Evolutionary conservation across 2,113 vertebrate species (phyloP).

Genomic region (Forbesichthys agassizii): DNA sequence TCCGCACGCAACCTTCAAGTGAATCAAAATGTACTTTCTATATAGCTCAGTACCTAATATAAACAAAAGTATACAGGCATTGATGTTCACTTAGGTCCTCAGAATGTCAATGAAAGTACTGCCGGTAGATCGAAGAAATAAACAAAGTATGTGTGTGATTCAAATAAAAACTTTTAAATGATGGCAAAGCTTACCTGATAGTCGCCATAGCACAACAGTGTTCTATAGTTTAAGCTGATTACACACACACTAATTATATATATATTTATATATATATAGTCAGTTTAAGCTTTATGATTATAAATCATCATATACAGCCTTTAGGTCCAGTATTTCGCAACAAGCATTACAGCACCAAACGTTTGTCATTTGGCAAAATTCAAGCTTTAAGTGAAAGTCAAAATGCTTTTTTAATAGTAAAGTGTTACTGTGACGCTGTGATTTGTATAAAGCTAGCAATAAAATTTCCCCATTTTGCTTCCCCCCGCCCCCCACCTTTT

Average conservation of each 20-base stretch:
- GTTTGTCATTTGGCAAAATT: constrained; percentile 84
- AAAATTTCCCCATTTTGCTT: constrained; percentile 76
- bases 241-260: constrained; percentile 66
- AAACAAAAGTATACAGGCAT: constrained; percentile 69
- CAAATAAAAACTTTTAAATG: constrained; percentile 59
- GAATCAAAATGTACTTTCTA: constrained; percentile 63
- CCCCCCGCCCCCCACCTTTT: constrained; percentile 8
- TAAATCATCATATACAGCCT: constrained; percentile 81
- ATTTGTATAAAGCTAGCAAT: constrained; percentile 84
- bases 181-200: constrained; percentile 84
- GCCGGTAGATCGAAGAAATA: constrained; percentile 71
- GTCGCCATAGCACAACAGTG: constrained; percentile 81
- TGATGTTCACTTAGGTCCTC: constrained; percentile 72
- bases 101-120: constrained; percentile 71
- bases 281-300: constrained; percentile 79
- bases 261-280: constrained; percentile 77
- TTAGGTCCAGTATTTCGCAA: constrained; percentile 82
- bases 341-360: constrained; percentile 85
- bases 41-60: constrained; percentile 78
- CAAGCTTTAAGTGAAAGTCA: constrained; percentile 87
- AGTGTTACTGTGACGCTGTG: constrained; percentile 83
- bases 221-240: constrained; percentile 82
- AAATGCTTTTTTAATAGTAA: constrained; percentile 77
- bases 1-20: constrained; percentile 69
- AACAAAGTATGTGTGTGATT: constrained; percentile 64